Conservation (phyloP, 2,113 vertebrate genomes). For the Eidolon helvum region DNA sequence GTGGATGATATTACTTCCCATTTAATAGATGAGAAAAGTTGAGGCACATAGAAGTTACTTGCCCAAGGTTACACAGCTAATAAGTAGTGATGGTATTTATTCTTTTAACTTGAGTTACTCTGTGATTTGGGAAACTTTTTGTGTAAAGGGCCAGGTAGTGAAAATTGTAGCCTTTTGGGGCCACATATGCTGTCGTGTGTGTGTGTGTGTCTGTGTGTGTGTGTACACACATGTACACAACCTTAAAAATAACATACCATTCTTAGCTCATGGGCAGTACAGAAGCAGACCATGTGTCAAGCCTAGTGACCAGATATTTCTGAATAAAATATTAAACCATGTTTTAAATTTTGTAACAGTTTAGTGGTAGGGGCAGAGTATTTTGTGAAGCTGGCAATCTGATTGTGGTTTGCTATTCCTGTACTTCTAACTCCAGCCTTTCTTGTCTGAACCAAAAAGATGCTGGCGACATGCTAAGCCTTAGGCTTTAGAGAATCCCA, state of each 20-base stretch:
- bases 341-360: not conserved
- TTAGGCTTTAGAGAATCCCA: not conserved
- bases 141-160: not conserved
- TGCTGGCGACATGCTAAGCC: not conserved
- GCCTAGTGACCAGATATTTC: not conserved
- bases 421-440: not conserved
- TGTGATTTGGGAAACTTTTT: not conserved
- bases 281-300: not conserved
- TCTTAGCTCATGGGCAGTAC: not conserved
- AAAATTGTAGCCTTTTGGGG: not conserved
- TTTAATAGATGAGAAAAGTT: not conserved
- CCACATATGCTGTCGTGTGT: not conserved
- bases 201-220: rapidly evolving
- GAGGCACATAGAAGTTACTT: not conserved
- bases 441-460: not conserved
- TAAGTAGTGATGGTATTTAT: not conserved
- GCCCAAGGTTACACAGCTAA: not conserved
- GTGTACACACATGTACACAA: not conserved
- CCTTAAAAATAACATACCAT: not conserved
- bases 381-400: not conserved
- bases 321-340: not conserved
- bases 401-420: not conserved
- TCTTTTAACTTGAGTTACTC: not conserved
- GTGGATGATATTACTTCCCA: not conserved
- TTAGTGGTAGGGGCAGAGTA: not conserved